These are phyloP conservation scores for Conistra vaccinii DNA, from an alignment of 2,888 invertebrate species.

Conservation along the genomic window DNA sequence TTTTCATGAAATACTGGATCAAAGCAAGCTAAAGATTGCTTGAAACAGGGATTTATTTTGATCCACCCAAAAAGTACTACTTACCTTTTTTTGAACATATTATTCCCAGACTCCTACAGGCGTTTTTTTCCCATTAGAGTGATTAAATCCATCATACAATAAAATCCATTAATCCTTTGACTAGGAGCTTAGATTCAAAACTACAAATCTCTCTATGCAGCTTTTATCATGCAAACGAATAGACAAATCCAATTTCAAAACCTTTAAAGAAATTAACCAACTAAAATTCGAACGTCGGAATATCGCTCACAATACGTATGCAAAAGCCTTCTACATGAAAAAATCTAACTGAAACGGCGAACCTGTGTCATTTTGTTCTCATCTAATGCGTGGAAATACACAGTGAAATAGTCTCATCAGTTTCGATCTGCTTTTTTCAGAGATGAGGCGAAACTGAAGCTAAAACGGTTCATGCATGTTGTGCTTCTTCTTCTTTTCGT, in stretches of 20 bases:
- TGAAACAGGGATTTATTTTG: not conserved
- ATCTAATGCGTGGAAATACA: conserved; percentile 3
- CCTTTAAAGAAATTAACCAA: conserved; percentile 26
- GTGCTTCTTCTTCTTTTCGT: no score
- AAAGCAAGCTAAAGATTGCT: not conserved
- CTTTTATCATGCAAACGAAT: conserved; percentile 42
- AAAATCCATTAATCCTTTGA: not conserved
- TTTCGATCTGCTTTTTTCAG: not conserved
- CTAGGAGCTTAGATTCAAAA: conserved; percentile 10
- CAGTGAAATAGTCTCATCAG: not conserved
- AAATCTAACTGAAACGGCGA: not conserved
- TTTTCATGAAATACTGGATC: not conserved
- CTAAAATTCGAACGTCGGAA: conserved; percentile 10
- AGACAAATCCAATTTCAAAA: conserved; percentile 33
- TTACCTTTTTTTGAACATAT: not conserved
- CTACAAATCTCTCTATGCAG: conserved; percentile 7
- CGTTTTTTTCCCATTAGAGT: conserved; percentile 12
- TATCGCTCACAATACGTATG: not conserved
- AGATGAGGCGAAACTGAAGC: not conserved
- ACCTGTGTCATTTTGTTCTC: not conserved
- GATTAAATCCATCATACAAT: conserved; percentile 14
- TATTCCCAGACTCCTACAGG: not conserved
- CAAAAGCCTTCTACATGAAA: not conserved
- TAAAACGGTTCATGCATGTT: no score
- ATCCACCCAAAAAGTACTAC: not conserved